These are phyloP conservation scores for Prorops nasuta DNA, from an alignment of 1,140 invertebrate genomes.

Conservation along the genomic window DNA sequence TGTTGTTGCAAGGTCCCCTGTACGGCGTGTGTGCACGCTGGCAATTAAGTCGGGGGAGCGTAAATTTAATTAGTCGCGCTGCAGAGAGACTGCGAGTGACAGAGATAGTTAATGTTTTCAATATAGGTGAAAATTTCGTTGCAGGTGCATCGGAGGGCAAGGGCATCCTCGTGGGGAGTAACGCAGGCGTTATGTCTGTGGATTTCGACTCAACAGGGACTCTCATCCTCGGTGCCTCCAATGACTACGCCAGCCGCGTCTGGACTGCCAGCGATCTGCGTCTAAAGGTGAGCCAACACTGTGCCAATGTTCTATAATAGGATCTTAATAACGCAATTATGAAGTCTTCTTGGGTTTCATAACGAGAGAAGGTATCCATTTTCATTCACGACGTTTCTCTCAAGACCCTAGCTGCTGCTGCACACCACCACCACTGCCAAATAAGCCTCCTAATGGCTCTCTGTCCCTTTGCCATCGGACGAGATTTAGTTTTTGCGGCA, in stretches of 20 bases:
- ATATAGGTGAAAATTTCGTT: slow-evolving; percentile 32
- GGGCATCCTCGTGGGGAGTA: slow-evolving; percentile 83
- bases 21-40: slow-evolving; percentile 4
- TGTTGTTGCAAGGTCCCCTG: not conserved
- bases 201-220: slow-evolving; percentile 90
- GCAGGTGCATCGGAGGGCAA: slow-evolving; percentile 69
- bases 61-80: slow-evolving; percentile 43
- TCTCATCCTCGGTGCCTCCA: slow-evolving; percentile 85
- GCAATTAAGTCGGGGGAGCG: slow-evolving; percentile 21
- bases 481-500: no score
- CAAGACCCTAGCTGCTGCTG: no score
- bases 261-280: slow-evolving; percentile 90
- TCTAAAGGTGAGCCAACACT: slow-evolving; percentile 81
- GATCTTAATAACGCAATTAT: not conserved
- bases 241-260: slow-evolving; percentile 91
- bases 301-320: no score
- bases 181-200: slow-evolving; percentile 91
- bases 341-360: not conserved
- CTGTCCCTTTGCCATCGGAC: no score
- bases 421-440: no score
- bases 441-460: no score
- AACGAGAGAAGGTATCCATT: no score
- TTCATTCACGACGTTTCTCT: no score
- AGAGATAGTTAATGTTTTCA: slow-evolving; percentile 24
- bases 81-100: slow-evolving; percentile 22